Percentiles rank a stretch among this genome's conserved stretches.
Conservation (phyloP, 1,140 invertebrate species). For the Manduca sexta region DNA sequence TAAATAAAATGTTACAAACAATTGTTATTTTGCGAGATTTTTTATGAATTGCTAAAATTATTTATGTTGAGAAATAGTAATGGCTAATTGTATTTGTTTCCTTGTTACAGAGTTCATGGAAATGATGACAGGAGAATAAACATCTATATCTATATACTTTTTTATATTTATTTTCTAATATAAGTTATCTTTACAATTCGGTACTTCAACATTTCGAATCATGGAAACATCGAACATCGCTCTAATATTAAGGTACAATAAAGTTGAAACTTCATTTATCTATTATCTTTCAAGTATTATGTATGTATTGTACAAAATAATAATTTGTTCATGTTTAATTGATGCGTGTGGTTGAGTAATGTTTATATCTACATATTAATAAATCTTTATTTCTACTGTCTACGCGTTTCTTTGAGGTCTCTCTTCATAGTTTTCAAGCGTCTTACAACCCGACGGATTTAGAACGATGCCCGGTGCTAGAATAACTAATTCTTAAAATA, state of each 20-base stretch:
- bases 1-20: too few species aligned
- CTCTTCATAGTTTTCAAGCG: too few species aligned
- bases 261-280: slow-evolving; percentile 21
- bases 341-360: slow-evolving; percentile 65
- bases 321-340: slow-evolving; percentile 56
- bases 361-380: slow-evolving; percentile 69
- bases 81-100: background rate
- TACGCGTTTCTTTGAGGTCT: slow-evolving; percentile 13
- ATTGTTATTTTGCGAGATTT: too few species aligned
- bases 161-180: slow-evolving; percentile 50
- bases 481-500: slow-evolving; percentile 30
- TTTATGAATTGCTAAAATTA: too few species aligned
- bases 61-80: background rate
- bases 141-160: slow-evolving; percentile 31
- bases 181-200: slow-evolving; percentile 55
- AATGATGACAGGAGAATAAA: slow-evolving; percentile 96
- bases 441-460: slow-evolving; percentile 8
- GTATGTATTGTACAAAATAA: slow-evolving; percentile 64
- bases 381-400: slow-evolving; percentile 63
- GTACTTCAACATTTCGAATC: slow-evolving; percentile 57
- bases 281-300: slow-evolving; percentile 50
- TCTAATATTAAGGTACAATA: slow-evolving; percentile 11
- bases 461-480: slow-evolving; percentile 11
- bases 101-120: slow-evolving; percentile 93
- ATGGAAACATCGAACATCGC: slow-evolving; percentile 45